Evolutionary conservation across 2,113 vertebrate species (phyloP), one percentile per base, ranked within the genome.

Genomic region (Pandion haliaetus): DNA sequence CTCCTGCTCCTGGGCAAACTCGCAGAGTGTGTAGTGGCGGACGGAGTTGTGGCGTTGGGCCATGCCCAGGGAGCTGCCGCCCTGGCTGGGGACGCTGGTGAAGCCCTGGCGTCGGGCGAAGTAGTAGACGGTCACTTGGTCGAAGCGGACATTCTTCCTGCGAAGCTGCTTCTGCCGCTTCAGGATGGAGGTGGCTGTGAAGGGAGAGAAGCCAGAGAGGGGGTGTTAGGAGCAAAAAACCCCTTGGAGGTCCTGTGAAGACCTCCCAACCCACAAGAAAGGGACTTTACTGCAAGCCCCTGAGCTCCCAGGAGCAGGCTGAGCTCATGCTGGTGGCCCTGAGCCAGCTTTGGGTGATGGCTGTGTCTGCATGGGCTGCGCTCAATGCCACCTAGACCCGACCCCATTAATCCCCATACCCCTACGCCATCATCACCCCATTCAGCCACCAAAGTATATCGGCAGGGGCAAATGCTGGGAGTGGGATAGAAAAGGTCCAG

Each of bases 41-140:
- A 99, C 99, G 34, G 98, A 99, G 95, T 98, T 99, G 98, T 99
- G 99, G 87, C 98, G 99, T 2, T 98, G 99, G 23, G 99, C 99
- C 99, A 99, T 99, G 93, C 99, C 99, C 97, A 99, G 98, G 21
- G 99, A 99, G 98, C 99, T 99, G 90, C 99, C 99, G 1, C 99
- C 99, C 47, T 99, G 99, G 97, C 99, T 99, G 98, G 99, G 99
- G 89, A 99, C 99, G 13, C 99, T 99, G 96, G 99, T 99, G 97
- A 99, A 99, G n/a, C 99, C 99, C 97, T 99, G 99, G 77, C 99
- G 99, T 47, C 99, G 98, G 52, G 99, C 99, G 38, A 99, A 99
- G 98, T 99, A 99, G 94, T 99, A 99, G 9, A 99, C 99, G 2
- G 99, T 99, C 97, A 99, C 99, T 86, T 99, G 98, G 80, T 99